Conservation (phyloP, 1,140 invertebrate species). For the Pseudomyrmex concolor region DNA sequence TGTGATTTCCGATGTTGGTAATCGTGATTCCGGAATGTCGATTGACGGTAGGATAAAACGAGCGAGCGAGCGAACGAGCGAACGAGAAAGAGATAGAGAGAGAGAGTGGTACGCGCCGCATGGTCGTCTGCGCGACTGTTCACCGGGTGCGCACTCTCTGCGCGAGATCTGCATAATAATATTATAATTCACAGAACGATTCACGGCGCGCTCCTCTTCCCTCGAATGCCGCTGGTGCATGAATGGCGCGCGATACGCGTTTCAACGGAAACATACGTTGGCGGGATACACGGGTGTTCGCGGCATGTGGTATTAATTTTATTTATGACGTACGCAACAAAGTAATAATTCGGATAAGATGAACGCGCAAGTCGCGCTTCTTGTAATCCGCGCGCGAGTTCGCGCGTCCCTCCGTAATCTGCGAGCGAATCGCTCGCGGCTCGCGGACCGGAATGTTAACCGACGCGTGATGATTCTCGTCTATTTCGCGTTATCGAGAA, state of each 20-base stretch:
- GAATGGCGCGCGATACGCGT: conserved; percentile 46
- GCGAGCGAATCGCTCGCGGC: background rate
- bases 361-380: conserved; percentile 32
- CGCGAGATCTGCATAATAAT: conserved; percentile 63
- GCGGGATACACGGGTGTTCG: background rate
- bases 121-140: conserved; percentile 26
- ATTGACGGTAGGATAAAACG: conserved; percentile 5
- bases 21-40: conserved; percentile 42
- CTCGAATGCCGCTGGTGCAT: background rate
- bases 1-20: conserved; percentile 65
- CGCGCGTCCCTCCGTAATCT: conserved; percentile 41
- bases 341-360: conserved; percentile 53
- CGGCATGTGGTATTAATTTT: conserved; percentile 60
- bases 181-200: conserved; percentile 65
- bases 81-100: background rate
- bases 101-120: background rate
- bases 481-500: background rate
- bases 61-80: background rate
- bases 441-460: background rate
- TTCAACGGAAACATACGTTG: conserved; percentile 49
- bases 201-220: conserved; percentile 31
- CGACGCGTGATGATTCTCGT: background rate
- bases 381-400: background rate
- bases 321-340: conserved; percentile 61
- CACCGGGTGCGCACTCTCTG: conserved; percentile 29